Percentiles rank a stretch among this genome's conserved stretches.
Conservation (phyloP, 2,888 invertebrate species). For the Eulithis prunata region DNA sequence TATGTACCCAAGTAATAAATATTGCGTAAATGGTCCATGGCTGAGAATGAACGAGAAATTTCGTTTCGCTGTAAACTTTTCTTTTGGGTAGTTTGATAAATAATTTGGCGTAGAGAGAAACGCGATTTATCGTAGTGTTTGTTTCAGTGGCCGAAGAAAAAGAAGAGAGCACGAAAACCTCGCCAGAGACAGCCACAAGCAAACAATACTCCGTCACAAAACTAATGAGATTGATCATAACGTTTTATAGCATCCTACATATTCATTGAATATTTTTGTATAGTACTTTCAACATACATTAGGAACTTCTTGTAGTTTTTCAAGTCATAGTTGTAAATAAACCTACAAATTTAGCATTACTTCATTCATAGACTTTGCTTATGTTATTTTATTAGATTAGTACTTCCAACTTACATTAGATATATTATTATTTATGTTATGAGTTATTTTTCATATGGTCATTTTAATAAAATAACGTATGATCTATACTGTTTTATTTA, state of each 20-base stretch:
- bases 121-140: conserved; percentile 44
- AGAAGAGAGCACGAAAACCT: conserved; percentile 41
- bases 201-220: not conserved
- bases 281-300: too few relatives aligned
- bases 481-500: conserved; percentile 16
- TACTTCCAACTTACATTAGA: too few relatives aligned
- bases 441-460: not conserved
- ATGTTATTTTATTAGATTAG: too few relatives aligned
- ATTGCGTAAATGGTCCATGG: too few relatives aligned
- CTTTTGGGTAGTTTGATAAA: not conserved
- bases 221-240: not conserved
- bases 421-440: too few relatives aligned
- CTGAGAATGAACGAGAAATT: not conserved
- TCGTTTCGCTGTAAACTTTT: not conserved
- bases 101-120: not conserved
- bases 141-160: conserved; percentile 74
- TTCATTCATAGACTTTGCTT: too few relatives aligned
- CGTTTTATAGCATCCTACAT: too few relatives aligned
- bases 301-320: too few relatives aligned
- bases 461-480: conserved; percentile 7
- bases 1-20: too few relatives aligned
- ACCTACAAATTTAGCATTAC: too few relatives aligned
- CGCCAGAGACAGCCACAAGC: not conserved
- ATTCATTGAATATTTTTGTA: too few relatives aligned
- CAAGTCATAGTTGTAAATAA: too few relatives aligned